Percentiles rank a stretch among this genome's conserved stretches.
Evolutionary conservation across 2,797 vertebrate species (phyloP).

Genomic region (Ctenopoma kingsleyae): DNA sequence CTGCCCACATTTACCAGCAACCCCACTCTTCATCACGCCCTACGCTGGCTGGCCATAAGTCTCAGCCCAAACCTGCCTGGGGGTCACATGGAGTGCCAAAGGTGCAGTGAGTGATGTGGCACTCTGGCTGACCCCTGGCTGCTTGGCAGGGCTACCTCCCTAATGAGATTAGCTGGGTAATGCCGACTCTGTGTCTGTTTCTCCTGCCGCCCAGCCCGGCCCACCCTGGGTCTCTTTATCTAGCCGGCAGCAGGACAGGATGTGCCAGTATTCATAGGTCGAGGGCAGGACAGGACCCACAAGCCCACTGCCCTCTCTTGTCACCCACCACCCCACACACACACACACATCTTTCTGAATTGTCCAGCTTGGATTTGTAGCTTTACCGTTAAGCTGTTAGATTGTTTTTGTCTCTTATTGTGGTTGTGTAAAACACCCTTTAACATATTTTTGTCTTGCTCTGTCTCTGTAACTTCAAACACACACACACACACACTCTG

Average conservation of each 20-base stretch:
- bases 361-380: constrained; percentile 39
- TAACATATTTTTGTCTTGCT: constrained; percentile 7
- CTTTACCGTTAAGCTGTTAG: constrained; percentile 23
- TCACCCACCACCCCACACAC: constrained; percentile 10
- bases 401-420: constrained; percentile 42
- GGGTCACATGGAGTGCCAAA: constrained; percentile 82
- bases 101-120: constrained; percentile 87
- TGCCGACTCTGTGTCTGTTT: constrained; percentile 88
- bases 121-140: constrained; percentile 88
- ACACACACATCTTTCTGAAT: constrained; percentile 52
- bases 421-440: constrained; percentile 24
- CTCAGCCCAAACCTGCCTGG: constrained; percentile 68
- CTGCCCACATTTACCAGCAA: constrained; percentile 34
- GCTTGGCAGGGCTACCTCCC: constrained; percentile 84
- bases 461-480: constrained; percentile 7
- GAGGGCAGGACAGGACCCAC: constrained; percentile 83
- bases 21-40: constrained; percentile 39
- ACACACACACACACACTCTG: constrained; percentile 38
- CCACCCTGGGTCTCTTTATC: constrained; percentile 85
- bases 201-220: constrained; percentile 75
- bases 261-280: constrained; percentile 86
- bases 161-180: constrained; percentile 90
- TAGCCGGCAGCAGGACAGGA: constrained; percentile 82
- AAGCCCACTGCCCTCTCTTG: constrained; percentile 62
- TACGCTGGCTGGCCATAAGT: constrained; percentile 56